phyloP scores from a whole-genome alignment of 2,797 vertebrate species.

The Anguilla obscura region DNA sequence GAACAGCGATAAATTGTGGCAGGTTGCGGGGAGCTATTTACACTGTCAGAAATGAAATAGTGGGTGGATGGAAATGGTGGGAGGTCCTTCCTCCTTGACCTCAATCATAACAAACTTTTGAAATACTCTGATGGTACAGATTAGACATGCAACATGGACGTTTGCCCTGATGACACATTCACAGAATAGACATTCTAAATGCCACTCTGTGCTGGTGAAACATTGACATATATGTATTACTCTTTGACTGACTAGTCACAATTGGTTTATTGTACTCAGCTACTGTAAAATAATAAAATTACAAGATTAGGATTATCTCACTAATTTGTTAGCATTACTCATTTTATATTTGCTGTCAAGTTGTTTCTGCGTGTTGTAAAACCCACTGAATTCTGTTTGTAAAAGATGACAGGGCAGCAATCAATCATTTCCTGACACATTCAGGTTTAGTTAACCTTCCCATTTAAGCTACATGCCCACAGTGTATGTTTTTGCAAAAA shows the following conservation, averaged over 20 bases:
- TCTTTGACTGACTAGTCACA: not conserved
- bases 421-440: slow-evolving; percentile 2
- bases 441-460: not conserved
- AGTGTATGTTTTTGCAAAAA: not conserved
- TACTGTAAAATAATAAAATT: not conserved
- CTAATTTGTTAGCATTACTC: not conserved
- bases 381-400: not conserved
- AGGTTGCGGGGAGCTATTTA: not conserved
- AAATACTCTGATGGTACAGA: not conserved
- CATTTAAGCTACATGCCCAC: not conserved
- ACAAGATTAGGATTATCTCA: not conserved
- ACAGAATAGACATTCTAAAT: not conserved
- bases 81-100: not conserved
- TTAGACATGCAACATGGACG: not conserved
- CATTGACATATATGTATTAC: not conserved
- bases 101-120: not conserved
- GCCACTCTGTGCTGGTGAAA: not conserved
- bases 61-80: not conserved
- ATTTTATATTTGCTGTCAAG: not conserved
- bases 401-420: not conserved
- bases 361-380: not conserved
- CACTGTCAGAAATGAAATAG: not conserved
- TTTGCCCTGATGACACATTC: not conserved
- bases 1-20: not conserved
- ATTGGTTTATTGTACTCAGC: not conserved